A percentile compares a stretch with the other conserved stretches of the same genome.
Conservation (phyloP, 2,797 vertebrate species). For the Rhabdophis nuchalis region DNA sequence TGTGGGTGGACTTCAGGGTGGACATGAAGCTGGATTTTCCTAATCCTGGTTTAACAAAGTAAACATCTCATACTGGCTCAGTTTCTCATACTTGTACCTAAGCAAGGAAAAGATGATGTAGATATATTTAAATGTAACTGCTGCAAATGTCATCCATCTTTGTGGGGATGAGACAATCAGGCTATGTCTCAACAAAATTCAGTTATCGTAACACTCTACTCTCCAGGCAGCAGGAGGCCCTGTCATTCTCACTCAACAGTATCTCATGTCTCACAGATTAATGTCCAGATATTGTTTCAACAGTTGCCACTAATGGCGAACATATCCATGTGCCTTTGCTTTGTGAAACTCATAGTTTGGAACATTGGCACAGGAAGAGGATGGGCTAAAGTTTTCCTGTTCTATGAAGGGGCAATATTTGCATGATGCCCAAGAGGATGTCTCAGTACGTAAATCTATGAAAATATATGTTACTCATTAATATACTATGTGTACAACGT, state of each 20-base stretch:
- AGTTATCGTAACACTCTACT: neutral
- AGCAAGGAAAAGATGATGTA: neutral
- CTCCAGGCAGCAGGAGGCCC: neutral
- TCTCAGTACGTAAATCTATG: neutral
- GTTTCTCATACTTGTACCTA: neutral
- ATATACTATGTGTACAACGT: neutral
- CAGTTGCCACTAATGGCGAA: neutral
- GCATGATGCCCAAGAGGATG: neutral
- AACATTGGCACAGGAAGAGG: neutral
- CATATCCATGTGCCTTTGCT: neutral
- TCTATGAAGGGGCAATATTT: neutral
- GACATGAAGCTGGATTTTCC: neutral
- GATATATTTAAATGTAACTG: neutral
- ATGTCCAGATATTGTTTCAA: neutral
- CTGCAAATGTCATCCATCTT: neutral
- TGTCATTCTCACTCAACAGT: neutral
- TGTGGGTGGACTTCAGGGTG: neutral
- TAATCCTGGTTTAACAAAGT: neutral
- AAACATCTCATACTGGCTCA: neutral
- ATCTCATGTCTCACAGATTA: neutral
- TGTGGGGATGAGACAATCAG: neutral
- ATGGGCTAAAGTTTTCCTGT: neutral
- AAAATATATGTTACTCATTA: neutral
- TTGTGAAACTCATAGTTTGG: neutral
- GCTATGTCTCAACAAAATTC: neutral